Evolutionary conservation across 2,888 invertebrate species (phyloP), one percentile per base, ranked within the genome.

Genomic region (Napeogenes sylphis): DNA sequence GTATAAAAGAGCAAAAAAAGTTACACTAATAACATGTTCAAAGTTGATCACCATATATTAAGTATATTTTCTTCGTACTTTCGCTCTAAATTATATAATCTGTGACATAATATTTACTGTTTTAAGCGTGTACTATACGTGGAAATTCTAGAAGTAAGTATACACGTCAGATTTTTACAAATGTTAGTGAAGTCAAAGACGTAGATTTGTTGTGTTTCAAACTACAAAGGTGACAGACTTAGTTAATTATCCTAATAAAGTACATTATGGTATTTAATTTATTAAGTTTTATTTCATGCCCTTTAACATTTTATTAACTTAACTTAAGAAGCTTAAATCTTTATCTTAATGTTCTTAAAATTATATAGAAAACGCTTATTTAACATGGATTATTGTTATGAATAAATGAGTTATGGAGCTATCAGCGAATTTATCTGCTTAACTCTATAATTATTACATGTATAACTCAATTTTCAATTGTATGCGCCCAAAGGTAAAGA

Each of bases 171-270:
- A 30, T 51, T 85, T 75, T 83, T 87, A 86, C 84, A 81, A 80
- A 80, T 75, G 78, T 79, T 86, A 84, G 80, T 75, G 77, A 77
- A 77, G 81, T 78, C 74, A 77, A 77, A 77, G 81, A 78, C 74
- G 75, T 80, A 80, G 78, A 75, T 78, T 77, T 75, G 80, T 81
- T 84, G 82, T 86, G 84, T 87, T 86, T 83, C 83, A 76, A 75
- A 78, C 67, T 75, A 73, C 75, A 77, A 80, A 77, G 81, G 81
- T 84, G 81, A 80, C 81, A 84, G 81, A 82, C 81, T 80, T 85
- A 85, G 80, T 79, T 89, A 88, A 87, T 85, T 82, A 82, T 86
- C 81, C 78, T 87, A 88, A 89, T 88, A 88, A 89, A 89, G 84
- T 88, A 87, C 87, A 88, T 82, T 81, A 87, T 78, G 83, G 82